Conservation (phyloP, 2,888 invertebrate genomes). For the Tiliacea citrago region DNA sequence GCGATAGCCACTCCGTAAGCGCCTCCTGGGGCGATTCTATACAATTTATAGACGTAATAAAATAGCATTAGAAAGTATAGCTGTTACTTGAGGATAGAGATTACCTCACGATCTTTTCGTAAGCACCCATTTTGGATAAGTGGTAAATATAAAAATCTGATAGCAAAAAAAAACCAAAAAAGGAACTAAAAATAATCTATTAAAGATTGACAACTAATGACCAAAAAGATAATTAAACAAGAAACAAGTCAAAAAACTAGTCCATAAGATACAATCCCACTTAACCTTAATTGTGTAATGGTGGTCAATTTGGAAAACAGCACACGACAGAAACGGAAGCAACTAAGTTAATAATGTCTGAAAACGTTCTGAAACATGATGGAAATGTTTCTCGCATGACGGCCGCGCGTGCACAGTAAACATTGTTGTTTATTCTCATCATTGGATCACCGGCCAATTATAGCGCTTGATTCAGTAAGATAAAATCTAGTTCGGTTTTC, state of each 20-base stretch:
- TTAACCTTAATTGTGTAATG: constrained; percentile 69
- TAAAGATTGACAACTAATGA: constrained; percentile 4
- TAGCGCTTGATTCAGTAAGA: constrained; percentile 55
- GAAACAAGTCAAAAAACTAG: constrained; percentile 51
- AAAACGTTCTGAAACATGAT: constrained; percentile 76
- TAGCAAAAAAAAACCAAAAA: constrained; percentile 2
- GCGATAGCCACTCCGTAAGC: constrained; percentile 85
- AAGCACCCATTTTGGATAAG: constrained; percentile 65
- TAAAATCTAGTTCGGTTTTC: constrained; percentile 43
- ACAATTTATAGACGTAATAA: constrained; percentile 89
- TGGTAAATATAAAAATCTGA: constrained; percentile 41
- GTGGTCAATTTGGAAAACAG: constrained; percentile 67
- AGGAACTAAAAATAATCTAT: neutral
- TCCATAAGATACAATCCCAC: constrained; percentile 61
- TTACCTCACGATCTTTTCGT: constrained; percentile 60
- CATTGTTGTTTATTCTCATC: constrained; percentile 67
- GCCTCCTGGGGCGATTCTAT: constrained; percentile 87
- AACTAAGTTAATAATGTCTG: constrained; percentile 75
- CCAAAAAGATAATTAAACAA: constrained; percentile 34
- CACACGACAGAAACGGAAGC: constrained; percentile 71
- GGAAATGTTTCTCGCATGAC: constrained; percentile 79
- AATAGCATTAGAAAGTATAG: constrained; percentile 82
- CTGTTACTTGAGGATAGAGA: constrained; percentile 65
- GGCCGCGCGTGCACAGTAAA: constrained; percentile 61
- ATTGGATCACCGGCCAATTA: constrained; percentile 66